Base-by-base conservation (phyloP, 2,888 invertebrate species). In the Andricus quercusramuli region DNA sequence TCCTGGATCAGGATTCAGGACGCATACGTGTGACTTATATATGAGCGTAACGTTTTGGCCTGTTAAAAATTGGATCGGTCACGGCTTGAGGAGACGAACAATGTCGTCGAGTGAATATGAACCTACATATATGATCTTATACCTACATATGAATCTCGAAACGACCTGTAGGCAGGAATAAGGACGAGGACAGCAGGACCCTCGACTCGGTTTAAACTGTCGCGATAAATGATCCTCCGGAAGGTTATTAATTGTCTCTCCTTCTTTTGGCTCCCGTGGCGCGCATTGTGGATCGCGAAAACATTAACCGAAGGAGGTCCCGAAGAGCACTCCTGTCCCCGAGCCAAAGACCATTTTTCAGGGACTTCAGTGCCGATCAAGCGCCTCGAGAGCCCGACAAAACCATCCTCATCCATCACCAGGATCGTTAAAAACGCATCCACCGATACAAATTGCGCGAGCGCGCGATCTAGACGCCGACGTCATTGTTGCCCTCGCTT, bases 11-110 rank as follows among this genome's bases (percentile, higher is more conserved):
- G 83, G 81, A 79, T 82, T 82, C 84, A 79, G 81, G 83, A 82
- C 77, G 76, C 47, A 70, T 70, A 20, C 51, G 56, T 74, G 56
- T 74, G 56, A 74, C 74, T 56, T 74, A 74, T 56, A 56, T 74
- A 74, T 74, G 74, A 74, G 74, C 74, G 51, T 74, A 74, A 82
- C 85, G 83, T 83, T 85, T 82, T 87, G 86, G 88, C 83, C 88
- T 89, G 90, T 92, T 91, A 91, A 91, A 92, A 92, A 92, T 92
- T 88, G 90, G 88, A 92, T 92, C 92, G 91, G 92, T 92, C 92
- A 92, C 91, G 91, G 90, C 86, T 88, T 86, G 86, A 90, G 90
- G 80, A 83, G 83, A 78, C 76, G 84, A 83, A 85, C 84, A 83
- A 85, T 85, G 84, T 84, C 83, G 83, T 79, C 82, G 80, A 82